Evolutionary conservation across 2,113 vertebrate genomes (phyloP).

Genomic region (Ammodytes marinus): DNA sequence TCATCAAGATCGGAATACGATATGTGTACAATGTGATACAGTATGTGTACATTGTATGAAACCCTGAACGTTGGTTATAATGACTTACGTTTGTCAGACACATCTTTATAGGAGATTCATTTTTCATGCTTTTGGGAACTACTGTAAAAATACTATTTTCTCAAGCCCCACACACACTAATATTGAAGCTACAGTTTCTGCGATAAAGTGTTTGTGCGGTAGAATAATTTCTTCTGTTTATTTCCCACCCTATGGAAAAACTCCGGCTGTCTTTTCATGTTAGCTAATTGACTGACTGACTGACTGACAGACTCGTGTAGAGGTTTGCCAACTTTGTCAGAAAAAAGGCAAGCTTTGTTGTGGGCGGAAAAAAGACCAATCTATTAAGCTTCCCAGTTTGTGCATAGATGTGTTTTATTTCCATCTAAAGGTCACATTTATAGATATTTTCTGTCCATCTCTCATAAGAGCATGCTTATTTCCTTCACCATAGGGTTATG

Average conservation of each 20-base stretch:
- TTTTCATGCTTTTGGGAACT: neutral
- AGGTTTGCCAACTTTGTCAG: slow-evolving; percentile 25
- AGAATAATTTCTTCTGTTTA: neutral
- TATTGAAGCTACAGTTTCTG: neutral
- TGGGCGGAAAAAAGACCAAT: neutral
- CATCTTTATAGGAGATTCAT: neutral
- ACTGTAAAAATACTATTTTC: neutral
- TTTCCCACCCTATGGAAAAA: slow-evolving; percentile 2
- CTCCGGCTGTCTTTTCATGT: slow-evolving; percentile 5
- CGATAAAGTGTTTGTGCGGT: neutral
- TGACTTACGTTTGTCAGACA: neutral
- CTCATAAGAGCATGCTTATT: neutral
- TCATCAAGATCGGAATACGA: neutral
- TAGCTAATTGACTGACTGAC: slow-evolving; percentile 33
- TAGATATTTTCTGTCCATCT: neutral
- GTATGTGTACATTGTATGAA: neutral
- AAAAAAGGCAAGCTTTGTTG: slow-evolving; percentile 21
- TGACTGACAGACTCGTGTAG: slow-evolving; percentile 8
- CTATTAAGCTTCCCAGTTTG: slow-evolving; percentile 1
- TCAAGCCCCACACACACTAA: neutral
- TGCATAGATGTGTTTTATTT: neutral
- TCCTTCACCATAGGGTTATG: neutral
- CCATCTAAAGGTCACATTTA: neutral
- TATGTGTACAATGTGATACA: neutral
- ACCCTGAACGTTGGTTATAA: neutral